Conservation (phyloP, 2,113 vertebrate species). For the Coregonus clupeaformis region DNA sequence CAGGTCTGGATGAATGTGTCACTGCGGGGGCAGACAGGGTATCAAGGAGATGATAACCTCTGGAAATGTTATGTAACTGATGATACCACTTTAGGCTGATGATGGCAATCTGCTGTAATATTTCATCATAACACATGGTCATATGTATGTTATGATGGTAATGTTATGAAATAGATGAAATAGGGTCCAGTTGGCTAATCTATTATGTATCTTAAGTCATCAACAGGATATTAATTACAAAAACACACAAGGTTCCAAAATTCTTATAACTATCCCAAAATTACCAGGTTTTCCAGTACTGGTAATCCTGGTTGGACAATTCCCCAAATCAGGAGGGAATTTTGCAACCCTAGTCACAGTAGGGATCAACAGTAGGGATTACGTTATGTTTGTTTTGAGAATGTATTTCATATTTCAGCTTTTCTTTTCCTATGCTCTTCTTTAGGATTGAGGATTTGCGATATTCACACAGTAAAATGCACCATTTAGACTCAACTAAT, state of each 20-base stretch:
- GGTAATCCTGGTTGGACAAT: too few species aligned
- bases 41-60: not conserved
- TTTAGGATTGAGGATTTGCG: not conserved
- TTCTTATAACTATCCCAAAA: too few species aligned
- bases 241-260: too few species aligned
- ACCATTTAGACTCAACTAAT: constrained; percentile 2
- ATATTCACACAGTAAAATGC: not conserved
- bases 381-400: not conserved
- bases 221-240: too few species aligned
- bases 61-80: constrained; percentile 22
- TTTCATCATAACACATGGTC: constrained; percentile 20
- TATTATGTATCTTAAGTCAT: constrained; percentile 17
- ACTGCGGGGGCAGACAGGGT: not conserved
- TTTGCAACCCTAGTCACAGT: constrained; percentile 6
- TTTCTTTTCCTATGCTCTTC: too few species aligned
- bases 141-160: not conserved
- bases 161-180: not conserved
- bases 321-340: not conserved
- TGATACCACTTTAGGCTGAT: constrained; percentile 1
- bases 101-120: constrained; percentile 20
- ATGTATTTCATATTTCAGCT: not conserved
- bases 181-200: not conserved
- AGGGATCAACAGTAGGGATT: not conserved
- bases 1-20: not conserved
- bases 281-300: too few species aligned